Evolutionary conservation across 2,797 vertebrate genomes (phyloP), one percentile per base, ranked within the genome.

Genomic region (Allobates femoralis): DNA sequence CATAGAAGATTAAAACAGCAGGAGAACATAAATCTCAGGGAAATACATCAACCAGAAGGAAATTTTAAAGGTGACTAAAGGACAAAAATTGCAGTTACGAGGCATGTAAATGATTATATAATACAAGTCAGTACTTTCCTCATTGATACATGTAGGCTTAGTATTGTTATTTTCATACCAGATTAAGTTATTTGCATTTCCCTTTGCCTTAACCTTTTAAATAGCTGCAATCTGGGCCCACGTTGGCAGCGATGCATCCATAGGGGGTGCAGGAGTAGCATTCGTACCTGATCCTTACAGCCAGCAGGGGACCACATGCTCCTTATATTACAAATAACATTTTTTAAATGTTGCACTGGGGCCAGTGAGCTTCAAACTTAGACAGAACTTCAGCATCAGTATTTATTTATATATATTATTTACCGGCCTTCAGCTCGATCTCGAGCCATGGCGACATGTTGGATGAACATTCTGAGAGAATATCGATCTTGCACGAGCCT

Each of bases 1-100:
- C 85, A 82, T 23, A 86, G 78, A 53, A 86, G 85, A 81, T 81
- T 64, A 53, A 19, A 85, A 15, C 77, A 73, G 84, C 77, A 58
- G 78, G 84, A 85, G 74, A 80, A 18, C 37, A 75, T 75, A 74
- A 81, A 60, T 81, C 53, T 81, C 28, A 46, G 37, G 53, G 62
- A 79, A 79, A 85, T 26, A 73, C 60, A 64, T 51, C 58, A 30
- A 64, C 85, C 75, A 32, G 23, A 76, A 79, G 69, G 66, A 28
- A 74, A 41, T 58, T 75, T 73, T 62, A 64, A 81, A 74, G 69
- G 69, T 81, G 85, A 86, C 18, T n/a, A 32, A 60, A 75, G 62
- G 83, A 85, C 62, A 66, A 21, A 77, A 62, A 66, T 19, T 30
- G 69, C 14, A 23, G 55, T 46, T 15, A 51, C 14, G 28, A 64